These are phyloP conservation scores for Merluccius polli DNA, from an alignment of 2,797 vertebrate genomes.

Conservation along the genomic window DNA sequence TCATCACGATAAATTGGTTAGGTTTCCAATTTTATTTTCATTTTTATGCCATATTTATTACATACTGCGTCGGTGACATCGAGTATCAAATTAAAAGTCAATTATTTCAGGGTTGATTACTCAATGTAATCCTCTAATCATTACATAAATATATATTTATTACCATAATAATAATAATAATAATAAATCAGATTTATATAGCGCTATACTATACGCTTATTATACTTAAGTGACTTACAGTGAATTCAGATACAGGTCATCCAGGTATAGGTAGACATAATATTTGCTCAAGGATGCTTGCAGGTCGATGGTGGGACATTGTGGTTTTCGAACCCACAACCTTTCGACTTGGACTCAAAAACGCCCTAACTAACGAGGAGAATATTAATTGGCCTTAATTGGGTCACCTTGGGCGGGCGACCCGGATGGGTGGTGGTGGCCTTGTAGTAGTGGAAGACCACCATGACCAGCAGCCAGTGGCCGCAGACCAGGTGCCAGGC, in stretches of 20 bases:
- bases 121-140: background rate
- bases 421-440: conserved; percentile 88
- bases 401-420: conserved; percentile 82
- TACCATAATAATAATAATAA: background rate
- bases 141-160: background rate
- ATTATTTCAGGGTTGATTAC: background rate
- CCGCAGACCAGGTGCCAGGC: conserved; percentile 89
- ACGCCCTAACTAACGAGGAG: background rate
- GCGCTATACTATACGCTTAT: background rate
- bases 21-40: background rate
- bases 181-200: no score
- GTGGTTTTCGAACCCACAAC: no score
- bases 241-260: background rate
- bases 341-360: background rate
- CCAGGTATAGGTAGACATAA: background rate
- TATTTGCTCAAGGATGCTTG: background rate
- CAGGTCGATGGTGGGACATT: background rate
- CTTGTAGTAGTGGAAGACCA: conserved; percentile 97
- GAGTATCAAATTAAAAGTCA: background rate
- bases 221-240: background rate
- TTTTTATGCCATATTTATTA: background rate
- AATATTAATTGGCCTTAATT: background rate
- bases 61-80: background rate
- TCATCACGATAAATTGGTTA: background rate
- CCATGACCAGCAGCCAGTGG: conserved; percentile 95